These are phyloP conservation scores for Eupithecia tripunctaria DNA, from an alignment of 2,888 invertebrate genomes.

Conservation along the genomic window DNA sequence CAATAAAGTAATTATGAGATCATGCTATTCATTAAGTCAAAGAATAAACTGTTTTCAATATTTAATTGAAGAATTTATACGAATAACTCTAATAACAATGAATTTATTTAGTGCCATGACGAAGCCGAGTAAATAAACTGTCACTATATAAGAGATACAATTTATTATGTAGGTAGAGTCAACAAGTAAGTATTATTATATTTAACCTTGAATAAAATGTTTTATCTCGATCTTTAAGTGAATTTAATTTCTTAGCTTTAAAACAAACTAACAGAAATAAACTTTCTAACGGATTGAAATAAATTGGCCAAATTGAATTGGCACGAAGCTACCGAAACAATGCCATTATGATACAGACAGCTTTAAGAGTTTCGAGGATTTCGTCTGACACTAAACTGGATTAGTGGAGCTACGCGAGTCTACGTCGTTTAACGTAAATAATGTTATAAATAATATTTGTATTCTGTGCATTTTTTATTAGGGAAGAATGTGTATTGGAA, in stretches of 20 bases:
- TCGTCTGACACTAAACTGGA: conserved; percentile 15
- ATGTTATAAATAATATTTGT: not conserved
- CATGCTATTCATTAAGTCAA: not conserved
- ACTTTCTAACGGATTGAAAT: conserved; percentile 7
- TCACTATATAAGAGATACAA: not conserved
- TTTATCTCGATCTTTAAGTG: not conserved
- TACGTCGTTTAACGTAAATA: not conserved
- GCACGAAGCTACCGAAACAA: conserved; percentile 13
- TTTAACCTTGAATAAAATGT: not conserved
- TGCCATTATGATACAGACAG: conserved; percentile 5
- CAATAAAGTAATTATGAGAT: not conserved
- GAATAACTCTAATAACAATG: not conserved
- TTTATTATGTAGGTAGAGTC: not conserved
- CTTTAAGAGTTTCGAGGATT: conserved; percentile 29
- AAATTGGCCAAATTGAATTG: conserved; percentile 16
- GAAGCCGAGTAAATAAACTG: not conserved
- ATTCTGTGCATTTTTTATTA: conserved; percentile 3
- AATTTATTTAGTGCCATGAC: conserved; percentile 2
- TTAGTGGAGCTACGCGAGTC: not conserved
- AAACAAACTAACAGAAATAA: conserved; percentile 4
- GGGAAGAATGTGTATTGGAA: conserved; percentile 8
- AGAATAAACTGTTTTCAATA: conserved; percentile 8
- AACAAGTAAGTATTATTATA: not conserved
- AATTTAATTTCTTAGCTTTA: not conserved
- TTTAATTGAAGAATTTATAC: conserved; percentile 2